Evolutionary conservation across 2,888 invertebrate genomes (phyloP), one percentile per base, ranked within the genome.

Genomic region (Pristionchus mayeri): DNA sequence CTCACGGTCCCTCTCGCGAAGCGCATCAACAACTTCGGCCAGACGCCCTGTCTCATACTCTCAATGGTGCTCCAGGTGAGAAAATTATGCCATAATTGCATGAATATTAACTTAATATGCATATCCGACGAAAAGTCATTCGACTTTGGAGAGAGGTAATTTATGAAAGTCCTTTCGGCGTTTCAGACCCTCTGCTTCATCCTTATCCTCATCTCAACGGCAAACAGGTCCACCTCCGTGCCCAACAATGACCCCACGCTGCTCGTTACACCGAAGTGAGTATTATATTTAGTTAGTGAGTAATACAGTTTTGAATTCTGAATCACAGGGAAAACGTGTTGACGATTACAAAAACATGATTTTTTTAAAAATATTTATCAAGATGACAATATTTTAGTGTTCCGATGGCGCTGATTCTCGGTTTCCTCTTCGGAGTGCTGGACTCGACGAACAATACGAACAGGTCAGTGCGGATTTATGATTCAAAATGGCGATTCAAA

Each of bases 391-490:
- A 18, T 54, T 37, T 82, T 87, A 87, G 87, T 52, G 86, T 87
- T 40, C 78, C 79, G 44, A 57, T 87, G 40, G 86, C 86, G 18
- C 87, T 88, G 63, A 60, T 87, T 52, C 85, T 87, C 52, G 87
- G 89, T 24, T 88, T 87, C 75, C 86, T 88, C 37, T 88, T 88
- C 80, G 89, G 89, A 44, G 76, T 89, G 57, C 86, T 87, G 16
- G 89, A 89, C 75, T 88, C 87, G 63, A 86, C 86, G 60, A 86
- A 88, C 57, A 89, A 88, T 57, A 89, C 88, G 87, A 87, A 87
- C 37, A 71, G 67, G 67, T 67, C 13, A 4, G 37, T 27, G 24
- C n/a, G n/a, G 4, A 13, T 54, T 54, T n/a, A 13, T n/a, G 13
- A 9, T 44, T 44, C 16, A 54, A 54, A 4, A 18, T 54, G 7